Evolutionary conservation across 2,113 vertebrate species (phyloP).

Genomic region (Anas platyrhynchos): DNA sequence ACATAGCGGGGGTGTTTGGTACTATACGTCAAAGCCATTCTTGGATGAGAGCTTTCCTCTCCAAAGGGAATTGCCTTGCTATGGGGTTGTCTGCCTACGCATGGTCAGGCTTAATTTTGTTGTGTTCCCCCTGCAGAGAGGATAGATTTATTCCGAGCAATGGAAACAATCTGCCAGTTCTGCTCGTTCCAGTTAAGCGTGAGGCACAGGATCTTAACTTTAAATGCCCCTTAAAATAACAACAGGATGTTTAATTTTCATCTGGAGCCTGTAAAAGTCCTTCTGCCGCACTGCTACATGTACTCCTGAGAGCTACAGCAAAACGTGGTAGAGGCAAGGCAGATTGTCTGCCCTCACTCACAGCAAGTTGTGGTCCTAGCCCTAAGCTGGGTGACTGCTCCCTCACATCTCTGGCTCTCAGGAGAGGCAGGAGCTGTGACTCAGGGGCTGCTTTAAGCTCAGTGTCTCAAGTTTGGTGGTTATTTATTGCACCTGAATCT

Average conservation of each 20-base stretch:
- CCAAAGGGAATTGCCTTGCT: background rate
- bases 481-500: background rate
- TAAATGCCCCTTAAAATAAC: background rate
- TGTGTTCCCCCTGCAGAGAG: background rate
- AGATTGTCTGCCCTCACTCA: background rate
- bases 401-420: background rate
- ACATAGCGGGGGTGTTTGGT: background rate
- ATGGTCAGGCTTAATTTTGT: background rate
- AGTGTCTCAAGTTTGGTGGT: background rate
- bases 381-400: background rate
- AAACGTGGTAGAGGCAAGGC: background rate
- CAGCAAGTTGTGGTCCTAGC: background rate
- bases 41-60: background rate
- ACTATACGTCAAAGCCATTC: accelerated
- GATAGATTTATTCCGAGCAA: background rate
- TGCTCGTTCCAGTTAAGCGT: background rate
- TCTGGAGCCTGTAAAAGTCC: background rate
- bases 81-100: accelerated
- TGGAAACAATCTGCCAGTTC: background rate
- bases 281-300: background rate
- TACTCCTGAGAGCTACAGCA: background rate
- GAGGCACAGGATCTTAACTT: background rate
- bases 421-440: background rate
- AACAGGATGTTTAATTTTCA: background rate
- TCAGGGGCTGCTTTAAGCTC: background rate